Conservation (phyloP, 2,797 vertebrate species). For the Eospalax fontanierii region DNA sequence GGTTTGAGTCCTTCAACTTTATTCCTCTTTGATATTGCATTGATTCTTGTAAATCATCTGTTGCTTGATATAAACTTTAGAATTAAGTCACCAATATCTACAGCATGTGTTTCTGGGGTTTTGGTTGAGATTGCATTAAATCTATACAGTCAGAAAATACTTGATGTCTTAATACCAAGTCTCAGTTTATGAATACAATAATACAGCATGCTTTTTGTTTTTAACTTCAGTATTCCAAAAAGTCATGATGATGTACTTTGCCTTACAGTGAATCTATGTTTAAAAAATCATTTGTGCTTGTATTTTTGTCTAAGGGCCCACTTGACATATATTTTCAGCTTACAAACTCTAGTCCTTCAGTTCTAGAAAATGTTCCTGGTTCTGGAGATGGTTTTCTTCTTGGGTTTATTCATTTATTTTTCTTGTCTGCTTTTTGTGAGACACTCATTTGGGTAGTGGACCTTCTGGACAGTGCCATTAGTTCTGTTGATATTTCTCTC, state of each 20-base stretch:
- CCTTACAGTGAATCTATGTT: neutral
- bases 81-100: slow-evolving; percentile 21
- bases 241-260: neutral
- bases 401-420: neutral
- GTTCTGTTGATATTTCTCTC: neutral
- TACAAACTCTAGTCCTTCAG: neutral
- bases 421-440: neutral
- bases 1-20: neutral
- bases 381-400: neutral
- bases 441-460: neutral
- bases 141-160: slow-evolving; percentile 5
- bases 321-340: neutral
- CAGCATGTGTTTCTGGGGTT: slow-evolving; percentile 14
- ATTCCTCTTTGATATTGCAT: neutral
- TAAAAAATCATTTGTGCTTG: neutral
- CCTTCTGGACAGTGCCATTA: neutral
- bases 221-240: slow-evolving; percentile 11
- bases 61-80: slow-evolving; percentile 26
- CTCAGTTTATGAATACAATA: neutral
- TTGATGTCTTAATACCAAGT: slow-evolving; percentile 22
- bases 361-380: slow-evolving; percentile 31
- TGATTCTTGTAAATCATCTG: slow-evolving; percentile 24
- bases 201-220: slow-evolving; percentile 6
- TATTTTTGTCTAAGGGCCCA: slow-evolving; percentile 48
- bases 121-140: slow-evolving; percentile 15